Evolutionary conservation across 1,140 invertebrate species (phyloP), one percentile per base, ranked within the genome.

Genomic region (Drosophila lacteicornis): DNA sequence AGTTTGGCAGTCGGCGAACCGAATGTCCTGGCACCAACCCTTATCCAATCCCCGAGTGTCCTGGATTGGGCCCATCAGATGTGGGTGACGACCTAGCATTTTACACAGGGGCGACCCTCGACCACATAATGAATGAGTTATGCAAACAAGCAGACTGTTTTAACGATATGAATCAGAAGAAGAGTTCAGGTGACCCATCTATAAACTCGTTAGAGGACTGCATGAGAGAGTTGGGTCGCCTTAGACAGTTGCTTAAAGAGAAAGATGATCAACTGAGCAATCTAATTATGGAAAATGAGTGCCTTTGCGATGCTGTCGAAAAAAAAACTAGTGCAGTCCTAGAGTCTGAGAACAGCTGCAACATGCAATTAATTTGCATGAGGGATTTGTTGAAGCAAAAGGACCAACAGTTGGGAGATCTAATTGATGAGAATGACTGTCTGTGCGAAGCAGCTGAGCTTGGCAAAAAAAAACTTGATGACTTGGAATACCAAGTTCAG

Each of bases 81-180:
- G 49, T 88, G 33, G 79, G 79, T 6, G 83, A 87, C 30, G 83
- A 91, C 17, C 57, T 91, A 25, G 75, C 87, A 1, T 77, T 91
- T 45, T 91, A 82, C 13, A 87, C 88, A 4, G 68, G 71, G 4
- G 86, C 75, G 6, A 91, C 88, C 0, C 50, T 91, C 19, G 77
- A 84, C 6, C 84, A 91, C 40, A 91, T 91, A 8, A 82, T 78
- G 51, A 80, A 76, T 12, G 88, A 91, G 46, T 19, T 91, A 36
- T 45, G 19, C 25, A 84, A 85, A n/a, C 82, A 85, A 13, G 63
- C 53, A 0, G 77, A 85, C 22, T 80, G 77, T n/a, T 85, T 84
- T 8, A 74, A 67, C 11, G 46, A 78, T 67, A 78, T 85, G 30
- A 84, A 47, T n/a, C 38, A 59, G 17, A 42, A 67, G 7, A 65